phyloP scores from a whole-genome alignment of 2,797 vertebrate genomes.

The Myotis myotis region DNA sequence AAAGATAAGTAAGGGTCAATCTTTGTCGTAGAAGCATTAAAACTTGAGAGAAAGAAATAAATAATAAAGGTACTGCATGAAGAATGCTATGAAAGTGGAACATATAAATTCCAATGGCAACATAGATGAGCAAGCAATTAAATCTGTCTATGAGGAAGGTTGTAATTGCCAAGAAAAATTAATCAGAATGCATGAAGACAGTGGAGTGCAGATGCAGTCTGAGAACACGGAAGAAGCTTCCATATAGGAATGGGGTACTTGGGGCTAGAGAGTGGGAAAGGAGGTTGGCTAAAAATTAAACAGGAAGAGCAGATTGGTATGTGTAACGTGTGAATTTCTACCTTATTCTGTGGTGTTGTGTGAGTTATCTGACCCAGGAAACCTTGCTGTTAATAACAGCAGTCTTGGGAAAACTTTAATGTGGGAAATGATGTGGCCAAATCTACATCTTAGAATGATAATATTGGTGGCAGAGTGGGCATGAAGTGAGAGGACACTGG shows the following conservation, averaged over 20 bases:
- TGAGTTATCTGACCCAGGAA: not conserved
- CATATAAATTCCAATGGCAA: conserved; percentile 5
- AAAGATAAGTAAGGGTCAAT: conserved; percentile 21
- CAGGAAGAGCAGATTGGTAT: not conserved
- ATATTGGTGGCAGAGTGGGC: not conserved
- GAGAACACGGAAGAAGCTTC: not conserved
- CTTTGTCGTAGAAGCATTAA: conserved; percentile 36
- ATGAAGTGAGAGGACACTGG: not conserved
- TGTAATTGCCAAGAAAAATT: conserved; percentile 30
- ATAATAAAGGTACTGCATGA: not conserved
- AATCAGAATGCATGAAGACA: conserved; percentile 3
- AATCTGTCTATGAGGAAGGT: conserved; percentile 7
- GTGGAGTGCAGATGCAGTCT: not conserved
- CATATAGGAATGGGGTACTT: not conserved
- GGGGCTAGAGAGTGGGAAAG: not conserved
- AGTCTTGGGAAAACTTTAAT: not conserved
- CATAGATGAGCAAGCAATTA: conserved; percentile 35
- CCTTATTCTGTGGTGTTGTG: not conserved
- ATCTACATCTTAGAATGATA: not conserved
- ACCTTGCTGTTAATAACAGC: not conserved
- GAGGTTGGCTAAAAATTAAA: not conserved
- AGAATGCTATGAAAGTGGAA: not conserved
- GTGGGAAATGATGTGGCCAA: not conserved
- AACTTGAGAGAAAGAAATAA: conserved; percentile 22
- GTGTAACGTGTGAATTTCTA: not conserved